A percentile compares a stretch with the other conserved stretches of the same genome.
phyloP scores from a whole-genome alignment of 2,797 vertebrate genomes.

The Pipistrellus pygmaeus region DNA sequence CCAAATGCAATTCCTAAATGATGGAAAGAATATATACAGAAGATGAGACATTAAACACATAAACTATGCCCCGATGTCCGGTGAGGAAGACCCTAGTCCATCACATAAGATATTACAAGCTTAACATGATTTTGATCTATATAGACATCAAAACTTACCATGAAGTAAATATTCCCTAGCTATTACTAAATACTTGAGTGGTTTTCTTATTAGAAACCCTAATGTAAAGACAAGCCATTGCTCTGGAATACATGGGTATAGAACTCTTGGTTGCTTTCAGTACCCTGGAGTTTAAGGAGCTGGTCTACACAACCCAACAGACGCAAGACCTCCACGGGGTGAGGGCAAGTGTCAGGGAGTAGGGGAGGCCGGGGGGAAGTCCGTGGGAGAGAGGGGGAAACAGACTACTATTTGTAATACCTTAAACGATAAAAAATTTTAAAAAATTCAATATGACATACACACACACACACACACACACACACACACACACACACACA shows the following conservation, averaged over 20 bases:
- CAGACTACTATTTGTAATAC: too few species aligned
- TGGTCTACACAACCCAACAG: background rate
- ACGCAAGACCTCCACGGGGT: too few species aligned
- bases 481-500: background rate
- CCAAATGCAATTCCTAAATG: conserved; percentile 14
- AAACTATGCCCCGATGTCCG: background rate
- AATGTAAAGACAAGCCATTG: background rate
- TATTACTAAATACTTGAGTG: background rate
- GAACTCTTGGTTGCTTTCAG: background rate
- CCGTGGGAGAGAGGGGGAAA: too few species aligned
- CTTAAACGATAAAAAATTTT: too few species aligned
- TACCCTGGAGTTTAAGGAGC: background rate
- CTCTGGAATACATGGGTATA: background rate
- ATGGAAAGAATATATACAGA: background rate
- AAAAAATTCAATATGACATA: too few species aligned
- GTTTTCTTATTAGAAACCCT: background rate
- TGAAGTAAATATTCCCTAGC: background rate
- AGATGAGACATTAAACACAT: background rate
- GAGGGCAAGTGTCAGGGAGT: too few species aligned
- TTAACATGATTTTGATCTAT: background rate
- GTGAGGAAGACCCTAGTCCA: background rate
- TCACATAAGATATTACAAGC: background rate
- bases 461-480: too few species aligned
- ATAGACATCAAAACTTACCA: background rate
- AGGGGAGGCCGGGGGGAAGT: too few species aligned